phyloP scores from a whole-genome alignment of 2,797 vertebrate genomes.

The Protonibea diacanthus region DNA sequence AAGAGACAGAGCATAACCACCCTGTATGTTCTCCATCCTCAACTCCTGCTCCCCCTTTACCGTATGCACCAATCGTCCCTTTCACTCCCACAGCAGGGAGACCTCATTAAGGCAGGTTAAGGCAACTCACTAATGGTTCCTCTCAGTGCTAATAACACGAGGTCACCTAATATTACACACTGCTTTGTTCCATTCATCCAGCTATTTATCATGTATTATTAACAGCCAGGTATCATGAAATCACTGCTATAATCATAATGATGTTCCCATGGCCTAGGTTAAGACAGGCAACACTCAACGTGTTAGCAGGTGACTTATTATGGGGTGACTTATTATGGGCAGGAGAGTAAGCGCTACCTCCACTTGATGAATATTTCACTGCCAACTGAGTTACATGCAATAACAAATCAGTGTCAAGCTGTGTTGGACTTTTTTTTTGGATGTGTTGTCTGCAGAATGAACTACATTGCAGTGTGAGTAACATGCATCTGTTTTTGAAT shows the following conservation, averaged over 20 bases:
- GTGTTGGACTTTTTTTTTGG: slow-evolving; percentile 35
- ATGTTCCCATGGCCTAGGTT: slow-evolving; percentile 70
- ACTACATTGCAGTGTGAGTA: slow-evolving; percentile 8
- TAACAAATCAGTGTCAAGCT: slow-evolving; percentile 65
- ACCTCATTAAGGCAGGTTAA: slow-evolving; percentile 87
- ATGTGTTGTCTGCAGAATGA: slow-evolving; percentile 8
- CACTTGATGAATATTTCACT: slow-evolving; percentile 69
- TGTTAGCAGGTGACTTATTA: slow-evolving; percentile 73
- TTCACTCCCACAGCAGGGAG: slow-evolving; percentile 78
- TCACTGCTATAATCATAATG: slow-evolving; percentile 73
- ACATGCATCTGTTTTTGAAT: slow-evolving; percentile 25
- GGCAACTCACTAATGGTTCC: slow-evolving; percentile 83
- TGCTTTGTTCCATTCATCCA: slow-evolving; percentile 80
- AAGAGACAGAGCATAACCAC: neutral
- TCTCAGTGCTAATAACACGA: slow-evolving; percentile 82
- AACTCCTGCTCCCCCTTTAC: slow-evolving; percentile 59
- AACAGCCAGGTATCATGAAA: slow-evolving; percentile 74
- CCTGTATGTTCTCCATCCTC: slow-evolving; percentile 44
- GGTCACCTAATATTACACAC: slow-evolving; percentile 83
- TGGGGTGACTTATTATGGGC: slow-evolving; percentile 68
- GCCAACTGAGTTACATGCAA: slow-evolving; percentile 48
- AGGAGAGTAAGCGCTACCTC: slow-evolving; percentile 34
- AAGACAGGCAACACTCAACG: slow-evolving; percentile 61
- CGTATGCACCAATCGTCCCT: slow-evolving; percentile 68
- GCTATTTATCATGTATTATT: slow-evolving; percentile 84